Evolutionary conservation across 2,888 invertebrate species (phyloP).

Genomic region (Caradrina kadenii): DNA sequence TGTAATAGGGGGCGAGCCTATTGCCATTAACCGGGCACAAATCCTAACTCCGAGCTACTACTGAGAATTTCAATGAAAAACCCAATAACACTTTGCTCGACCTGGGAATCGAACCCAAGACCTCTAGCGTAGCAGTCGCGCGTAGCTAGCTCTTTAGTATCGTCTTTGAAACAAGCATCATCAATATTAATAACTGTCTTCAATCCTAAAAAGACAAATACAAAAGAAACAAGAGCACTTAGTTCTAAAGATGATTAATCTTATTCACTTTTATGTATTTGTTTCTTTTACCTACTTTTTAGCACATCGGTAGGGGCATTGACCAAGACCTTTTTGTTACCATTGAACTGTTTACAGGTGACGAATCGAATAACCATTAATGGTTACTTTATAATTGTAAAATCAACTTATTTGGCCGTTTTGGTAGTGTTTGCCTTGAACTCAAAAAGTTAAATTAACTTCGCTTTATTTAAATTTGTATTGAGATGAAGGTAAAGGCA

Average conservation of each 20-base stretch:
- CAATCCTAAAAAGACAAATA: constrained; percentile 7
- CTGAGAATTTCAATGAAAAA: too few species aligned
- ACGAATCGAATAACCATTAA: constrained; percentile 64
- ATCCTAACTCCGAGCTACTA: too few species aligned
- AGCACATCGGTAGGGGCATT: constrained; percentile 56
- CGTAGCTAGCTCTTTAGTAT: too few species aligned
- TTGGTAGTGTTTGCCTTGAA: constrained; percentile 58
- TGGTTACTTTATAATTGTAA: constrained; percentile 56
- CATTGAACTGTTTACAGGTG: constrained; percentile 61
- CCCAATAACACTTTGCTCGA: too few species aligned
- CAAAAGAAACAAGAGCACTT: constrained; percentile 46
- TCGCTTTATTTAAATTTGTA: constrained; percentile 48
- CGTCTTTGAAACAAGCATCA: constrained; percentile 10
- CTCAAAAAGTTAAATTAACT: constrained; percentile 54
- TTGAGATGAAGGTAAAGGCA: constrained; percentile 49
- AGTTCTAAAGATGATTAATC: constrained; percentile 29
- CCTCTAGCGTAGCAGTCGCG: too few species aligned
- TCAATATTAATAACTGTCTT: constrained; percentile 25
- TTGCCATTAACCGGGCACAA: too few species aligned
- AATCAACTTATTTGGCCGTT: constrained; percentile 42
- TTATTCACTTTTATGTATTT: constrained; percentile 33
- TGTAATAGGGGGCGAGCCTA: too few species aligned
- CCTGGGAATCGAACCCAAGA: too few species aligned
- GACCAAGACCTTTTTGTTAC: constrained; percentile 63
- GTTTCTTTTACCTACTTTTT: constrained; percentile 48